Evolutionary conservation across 1,140 invertebrate genomes (phyloP).

Genomic region (Drosophila repletoides): DNA sequence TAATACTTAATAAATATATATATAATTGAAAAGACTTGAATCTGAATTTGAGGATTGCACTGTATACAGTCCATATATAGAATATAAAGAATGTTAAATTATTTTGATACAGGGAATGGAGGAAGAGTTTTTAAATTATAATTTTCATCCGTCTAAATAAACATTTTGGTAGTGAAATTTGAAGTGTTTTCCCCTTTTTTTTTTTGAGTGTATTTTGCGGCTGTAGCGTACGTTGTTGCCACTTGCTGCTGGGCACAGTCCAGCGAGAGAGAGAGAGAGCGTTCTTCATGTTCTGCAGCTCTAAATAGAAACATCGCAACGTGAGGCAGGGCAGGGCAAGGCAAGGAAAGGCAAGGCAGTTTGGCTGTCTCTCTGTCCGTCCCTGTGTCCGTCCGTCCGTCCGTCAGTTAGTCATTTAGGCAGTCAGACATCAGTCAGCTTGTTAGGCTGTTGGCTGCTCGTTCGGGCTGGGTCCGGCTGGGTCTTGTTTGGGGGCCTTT

Average conservation of each 20-base stretch:
- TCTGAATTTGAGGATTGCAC: too few species aligned
- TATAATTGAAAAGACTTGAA: too few species aligned
- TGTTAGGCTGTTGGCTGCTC: slow-evolving; percentile 42
- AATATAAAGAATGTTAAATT: too few species aligned
- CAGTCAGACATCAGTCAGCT: slow-evolving; percentile 72
- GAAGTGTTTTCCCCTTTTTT: background rate
- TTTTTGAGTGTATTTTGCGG: slow-evolving; percentile 5
- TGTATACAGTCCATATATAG: too few species aligned
- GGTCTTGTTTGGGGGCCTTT: slow-evolving; percentile 44
- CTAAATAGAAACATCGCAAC: slow-evolving; percentile 76
- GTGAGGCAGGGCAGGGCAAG: slow-evolving; percentile 17
- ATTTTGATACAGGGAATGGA: too few species aligned
- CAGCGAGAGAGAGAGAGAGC: too few species aligned
- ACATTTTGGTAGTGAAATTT: too few species aligned
- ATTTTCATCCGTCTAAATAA: too few species aligned
- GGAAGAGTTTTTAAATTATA: too few species aligned
- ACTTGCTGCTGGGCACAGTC: slow-evolving; percentile 9
- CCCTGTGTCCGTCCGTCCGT: slow-evolving; percentile 24
- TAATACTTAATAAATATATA: too few species aligned
- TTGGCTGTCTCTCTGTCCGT: background rate
- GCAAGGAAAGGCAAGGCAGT: slow-evolving; percentile 14
- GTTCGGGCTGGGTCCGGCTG: background rate
- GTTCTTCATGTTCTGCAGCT: slow-evolving; percentile 25
- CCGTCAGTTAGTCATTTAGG: slow-evolving; percentile 47
- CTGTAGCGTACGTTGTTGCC: too few species aligned